Evolutionary conservation across 1,140 invertebrate species (phyloP), one percentile per base, ranked within the genome.

Genomic region (Paracyclopina nana): DNA sequence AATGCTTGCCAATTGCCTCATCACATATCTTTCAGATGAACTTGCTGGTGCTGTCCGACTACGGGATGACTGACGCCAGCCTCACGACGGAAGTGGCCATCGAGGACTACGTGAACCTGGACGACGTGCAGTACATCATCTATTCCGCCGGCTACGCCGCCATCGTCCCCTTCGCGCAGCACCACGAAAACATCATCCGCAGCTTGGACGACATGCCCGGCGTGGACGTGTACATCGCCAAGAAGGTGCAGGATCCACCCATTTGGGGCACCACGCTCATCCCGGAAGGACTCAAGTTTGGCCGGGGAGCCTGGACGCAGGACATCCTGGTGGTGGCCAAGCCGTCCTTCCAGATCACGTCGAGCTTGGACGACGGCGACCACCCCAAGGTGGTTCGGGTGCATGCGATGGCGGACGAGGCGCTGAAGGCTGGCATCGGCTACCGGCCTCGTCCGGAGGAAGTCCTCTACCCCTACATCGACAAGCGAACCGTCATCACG

Each of bases 11-110:
- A 9, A 4, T 9, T 2, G 20, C 5, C 20, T 4, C 14, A n/a
- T 16, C 14, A 38, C 9, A 38, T 20, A 38, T 4, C 4, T 25
- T 44, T 24, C 16, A 44, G 24, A 44, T 44, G 42, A 44, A 44
- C 24, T n/a, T 44, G 24, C n/a, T 44, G 16, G 42, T 44, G 16
- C 16, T 44, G 5, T 44, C 42, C 2, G 42, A 44, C 18, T 44
- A 44, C 24, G 42, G 42, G 24, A 20, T 44, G 14, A 44, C 42
- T 14, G 42, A 44, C 24, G 24, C 24, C 5, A 18, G 12, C 16
- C n/a, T n/a, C n/a, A 20, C 24, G 24, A 3, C 16, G 18, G 12
- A 14, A 25, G 16, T 44, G 16, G 4, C n/a, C n/a, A n/a, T 44
- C 12, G 42, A 44, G 16, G 14, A 44, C 16, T 20, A 20, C 24